Conservation (phyloP, 2,797 vertebrate species). For the Apogon hyalosoma region DNA sequence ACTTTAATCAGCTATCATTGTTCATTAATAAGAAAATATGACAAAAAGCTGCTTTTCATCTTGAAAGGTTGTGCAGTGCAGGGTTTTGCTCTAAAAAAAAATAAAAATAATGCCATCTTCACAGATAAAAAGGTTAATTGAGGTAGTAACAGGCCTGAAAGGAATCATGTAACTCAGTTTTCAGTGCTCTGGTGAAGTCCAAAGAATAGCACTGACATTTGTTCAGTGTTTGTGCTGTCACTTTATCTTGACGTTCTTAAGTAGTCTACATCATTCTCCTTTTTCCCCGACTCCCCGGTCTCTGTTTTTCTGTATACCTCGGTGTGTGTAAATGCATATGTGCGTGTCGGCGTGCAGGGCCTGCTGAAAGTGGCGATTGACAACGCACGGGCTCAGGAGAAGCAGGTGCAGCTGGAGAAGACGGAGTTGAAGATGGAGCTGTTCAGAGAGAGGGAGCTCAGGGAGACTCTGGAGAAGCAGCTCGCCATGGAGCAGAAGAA, state of each 20-base stretch:
- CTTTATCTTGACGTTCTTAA: conserved; percentile 56
- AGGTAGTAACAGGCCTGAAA: conserved; percentile 30
- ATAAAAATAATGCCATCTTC: conserved; percentile 6
- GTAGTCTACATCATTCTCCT: conserved; percentile 60
- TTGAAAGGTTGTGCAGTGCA: neutral
- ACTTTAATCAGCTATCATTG: neutral
- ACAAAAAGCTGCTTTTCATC: neutral
- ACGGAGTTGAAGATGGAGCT: conserved; percentile 99
- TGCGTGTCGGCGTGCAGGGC: conserved; percentile 83
- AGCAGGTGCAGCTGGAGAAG: conserved; percentile 99
- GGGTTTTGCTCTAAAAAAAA: conserved; percentile 1
- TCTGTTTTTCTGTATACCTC: conserved; percentile 3
- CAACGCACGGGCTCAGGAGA: conserved; percentile 98
- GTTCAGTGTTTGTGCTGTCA: conserved; percentile 59
- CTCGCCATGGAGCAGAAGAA: conserved; percentile 99
- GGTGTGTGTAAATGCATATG: conserved; percentile 13
- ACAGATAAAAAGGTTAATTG: conserved; percentile 15
- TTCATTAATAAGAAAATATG: neutral
- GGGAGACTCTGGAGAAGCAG: conserved; percentile 98
- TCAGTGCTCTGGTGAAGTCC: conserved; percentile 36
- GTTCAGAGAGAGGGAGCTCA: conserved; percentile 97
- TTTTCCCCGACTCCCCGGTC: neutral
- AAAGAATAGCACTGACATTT: conserved; percentile 54
- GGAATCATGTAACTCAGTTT: conserved; percentile 25
- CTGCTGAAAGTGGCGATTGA: conserved; percentile 99